phyloP scores from a whole-genome alignment of 2,113 vertebrate genomes.

The Heliornis fulica region DNA sequence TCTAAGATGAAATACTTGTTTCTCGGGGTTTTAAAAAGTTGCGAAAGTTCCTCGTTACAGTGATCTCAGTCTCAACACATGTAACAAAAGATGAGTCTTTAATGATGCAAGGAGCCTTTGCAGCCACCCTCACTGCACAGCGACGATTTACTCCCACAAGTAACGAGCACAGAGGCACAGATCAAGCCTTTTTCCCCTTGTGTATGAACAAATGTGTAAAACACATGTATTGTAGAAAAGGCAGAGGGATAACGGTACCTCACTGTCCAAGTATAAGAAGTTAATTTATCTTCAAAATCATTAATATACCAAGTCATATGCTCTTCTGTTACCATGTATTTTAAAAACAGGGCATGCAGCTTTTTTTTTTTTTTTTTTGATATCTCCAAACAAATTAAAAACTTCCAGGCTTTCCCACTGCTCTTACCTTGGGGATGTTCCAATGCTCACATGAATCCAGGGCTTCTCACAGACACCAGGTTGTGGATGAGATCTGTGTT shows the following conservation, averaged over 20 bases:
- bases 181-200: not conserved
- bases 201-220: not conserved
- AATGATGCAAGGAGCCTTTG: not conserved
- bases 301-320: not conserved
- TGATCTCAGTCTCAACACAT: conserved; percentile 3
- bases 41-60: not conserved
- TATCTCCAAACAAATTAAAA: not conserved
- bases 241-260: not conserved
- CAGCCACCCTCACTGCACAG: not conserved
- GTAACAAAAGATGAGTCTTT: conserved; percentile 26
- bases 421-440: not conserved
- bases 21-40: conserved; percentile 19
- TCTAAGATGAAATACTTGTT: conserved; percentile 9
- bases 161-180: not conserved
- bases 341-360: not conserved
- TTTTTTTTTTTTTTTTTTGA: not conserved
- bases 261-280: not conserved
- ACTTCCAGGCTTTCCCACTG: not conserved
- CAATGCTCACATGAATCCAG: not conserved
- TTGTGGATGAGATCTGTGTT: not conserved
- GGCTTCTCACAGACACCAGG: fast-evolving
- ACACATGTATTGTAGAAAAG: not conserved
- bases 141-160: not conserved
- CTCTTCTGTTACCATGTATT: not conserved
- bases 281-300: not conserved